phyloP scores from a whole-genome alignment of 2,797 vertebrate genomes.

The Sphenopsis melanotis region DNA sequence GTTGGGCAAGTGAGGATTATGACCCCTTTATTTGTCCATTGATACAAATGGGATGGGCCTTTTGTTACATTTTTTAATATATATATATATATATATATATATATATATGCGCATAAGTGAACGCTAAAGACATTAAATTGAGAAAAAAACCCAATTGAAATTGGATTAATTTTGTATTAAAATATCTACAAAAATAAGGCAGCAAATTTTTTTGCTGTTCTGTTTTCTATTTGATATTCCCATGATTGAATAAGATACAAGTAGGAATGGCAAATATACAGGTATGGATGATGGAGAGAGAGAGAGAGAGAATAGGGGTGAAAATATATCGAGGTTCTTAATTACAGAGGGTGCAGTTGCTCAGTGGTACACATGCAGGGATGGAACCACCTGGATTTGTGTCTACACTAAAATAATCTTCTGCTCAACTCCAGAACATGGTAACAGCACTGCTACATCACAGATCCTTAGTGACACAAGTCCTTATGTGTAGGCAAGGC shows the following conservation, averaged over 20 bases:
- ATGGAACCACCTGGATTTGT: not conserved
- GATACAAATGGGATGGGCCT: not conserved
- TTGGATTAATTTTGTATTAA: not conserved
- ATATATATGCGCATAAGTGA: not conserved
- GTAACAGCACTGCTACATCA: not conserved
- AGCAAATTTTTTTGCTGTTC: not conserved
- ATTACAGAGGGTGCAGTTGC: not conserved
- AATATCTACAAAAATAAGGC: not conserved
- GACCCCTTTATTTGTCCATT: not conserved
- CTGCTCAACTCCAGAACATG: not conserved
- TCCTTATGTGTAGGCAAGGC: not conserved
- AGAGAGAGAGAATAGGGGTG: not conserved
- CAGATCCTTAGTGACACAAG: not conserved
- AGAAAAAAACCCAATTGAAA: not conserved
- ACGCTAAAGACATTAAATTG: not conserved
- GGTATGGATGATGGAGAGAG: not conserved
- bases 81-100: not conserved
- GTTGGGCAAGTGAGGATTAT: not conserved
- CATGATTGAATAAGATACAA: not conserved
- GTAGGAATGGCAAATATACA: conserved; percentile 10
- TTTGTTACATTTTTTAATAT: conserved; percentile 32
- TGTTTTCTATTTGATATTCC: not conserved
- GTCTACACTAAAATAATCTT: not conserved
- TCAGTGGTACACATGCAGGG: not conserved
- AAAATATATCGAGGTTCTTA: not conserved